A percentile compares a stretch with the other conserved stretches of the same genome.
Conservation (phyloP, 2,113 vertebrate species). For the Notechis scutatus region DNA sequence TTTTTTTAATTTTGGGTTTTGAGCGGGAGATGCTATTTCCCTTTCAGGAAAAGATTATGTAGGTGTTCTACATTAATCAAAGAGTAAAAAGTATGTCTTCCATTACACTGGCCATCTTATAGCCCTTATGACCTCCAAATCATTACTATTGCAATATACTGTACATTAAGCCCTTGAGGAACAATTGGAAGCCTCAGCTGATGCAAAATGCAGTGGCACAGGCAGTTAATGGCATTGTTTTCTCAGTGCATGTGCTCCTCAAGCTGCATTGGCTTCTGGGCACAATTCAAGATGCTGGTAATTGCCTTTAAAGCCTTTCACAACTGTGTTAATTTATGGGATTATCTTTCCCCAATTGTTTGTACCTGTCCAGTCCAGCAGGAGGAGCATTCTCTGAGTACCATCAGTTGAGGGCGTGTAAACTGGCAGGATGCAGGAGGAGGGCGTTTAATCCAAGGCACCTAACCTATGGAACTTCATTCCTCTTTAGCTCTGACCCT, state of each 20-base stretch:
- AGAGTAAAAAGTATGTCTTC: fast-evolving
- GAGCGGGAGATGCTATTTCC: not conserved
- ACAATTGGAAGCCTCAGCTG: not conserved
- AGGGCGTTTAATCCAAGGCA: not conserved
- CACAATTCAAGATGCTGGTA: not conserved
- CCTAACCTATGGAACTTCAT: not conserved
- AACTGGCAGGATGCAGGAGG: not conserved
- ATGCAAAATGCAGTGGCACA: not conserved
- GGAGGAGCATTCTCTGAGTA: not conserved
- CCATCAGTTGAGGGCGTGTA: not conserved
- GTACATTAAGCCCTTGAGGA: not conserved
- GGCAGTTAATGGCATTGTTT: not conserved
- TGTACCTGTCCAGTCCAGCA: not conserved
- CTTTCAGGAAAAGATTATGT: fast-evolving
- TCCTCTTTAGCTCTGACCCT: not conserved
- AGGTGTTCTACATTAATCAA: fast-evolving
- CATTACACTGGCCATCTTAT: not conserved
- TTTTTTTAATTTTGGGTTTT: not conserved
- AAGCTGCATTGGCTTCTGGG: not conserved
- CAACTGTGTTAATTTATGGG: not conserved
- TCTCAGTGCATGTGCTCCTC: not conserved
- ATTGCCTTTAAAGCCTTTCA: not conserved
- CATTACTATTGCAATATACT: not conserved
- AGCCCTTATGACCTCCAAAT: not conserved
- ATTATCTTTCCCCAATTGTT: not conserved